Evolutionary conservation across 1,140 invertebrate genomes (phyloP).

Genomic region (Drosophila azteca): DNA sequence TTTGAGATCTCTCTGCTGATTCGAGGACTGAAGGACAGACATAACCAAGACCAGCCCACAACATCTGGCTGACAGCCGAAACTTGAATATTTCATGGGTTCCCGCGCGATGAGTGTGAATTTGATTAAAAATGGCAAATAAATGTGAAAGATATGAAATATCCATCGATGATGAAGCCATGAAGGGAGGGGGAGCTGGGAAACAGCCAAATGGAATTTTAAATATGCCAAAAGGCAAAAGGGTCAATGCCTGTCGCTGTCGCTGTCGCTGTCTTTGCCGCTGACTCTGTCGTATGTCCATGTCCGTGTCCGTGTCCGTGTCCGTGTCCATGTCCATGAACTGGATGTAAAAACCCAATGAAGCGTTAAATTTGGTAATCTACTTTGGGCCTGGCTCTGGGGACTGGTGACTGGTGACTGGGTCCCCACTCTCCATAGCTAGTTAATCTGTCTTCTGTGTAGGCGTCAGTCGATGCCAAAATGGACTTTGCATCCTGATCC

Average conservation of each 20-base stretch:
- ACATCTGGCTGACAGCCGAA: constrained; percentile 54
- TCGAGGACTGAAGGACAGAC: constrained; percentile 20
- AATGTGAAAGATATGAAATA: constrained; percentile 44
- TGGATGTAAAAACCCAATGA: constrained; percentile 60
- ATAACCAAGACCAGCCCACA: constrained; percentile 31
- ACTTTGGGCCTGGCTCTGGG: constrained; percentile 47
- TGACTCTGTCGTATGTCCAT: not conserved
- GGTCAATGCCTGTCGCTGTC: constrained; percentile 17
- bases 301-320: constrained; percentile 6
- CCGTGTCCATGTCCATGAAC: constrained; percentile 25
- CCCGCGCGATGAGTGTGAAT: constrained; percentile 50
- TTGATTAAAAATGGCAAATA: constrained; percentile 62
- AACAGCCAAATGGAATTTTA: constrained; percentile 51
- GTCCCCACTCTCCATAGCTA: constrained; percentile 34
- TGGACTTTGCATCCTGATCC: constrained; percentile 52
- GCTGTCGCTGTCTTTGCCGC: not conserved
- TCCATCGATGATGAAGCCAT: constrained; percentile 4
- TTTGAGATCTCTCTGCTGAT: constrained; percentile 20
- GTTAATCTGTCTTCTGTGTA: constrained; percentile 65
- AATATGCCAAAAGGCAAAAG: constrained; percentile 42
- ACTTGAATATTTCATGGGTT: constrained; percentile 64
- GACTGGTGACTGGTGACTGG: too few species aligned
- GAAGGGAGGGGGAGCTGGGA: not conserved
- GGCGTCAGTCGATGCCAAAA: constrained; percentile 44
- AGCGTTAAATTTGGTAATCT: constrained; percentile 76